Conservation (phyloP, 2,797 vertebrate species). For the Phataginus tetradactyla region DNA sequence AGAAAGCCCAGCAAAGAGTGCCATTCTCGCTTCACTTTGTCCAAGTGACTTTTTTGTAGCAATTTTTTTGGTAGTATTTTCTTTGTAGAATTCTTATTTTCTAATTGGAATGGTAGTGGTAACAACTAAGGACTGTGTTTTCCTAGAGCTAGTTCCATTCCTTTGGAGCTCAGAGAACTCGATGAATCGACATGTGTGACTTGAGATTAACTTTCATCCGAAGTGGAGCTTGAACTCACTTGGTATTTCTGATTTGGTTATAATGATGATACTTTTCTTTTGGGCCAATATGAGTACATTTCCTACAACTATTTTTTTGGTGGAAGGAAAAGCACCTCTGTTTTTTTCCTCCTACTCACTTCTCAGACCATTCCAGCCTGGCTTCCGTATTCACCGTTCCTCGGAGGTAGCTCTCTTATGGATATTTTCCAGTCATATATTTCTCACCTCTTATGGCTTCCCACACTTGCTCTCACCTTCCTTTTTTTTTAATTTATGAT, state of each 20-base stretch:
- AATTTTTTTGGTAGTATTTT: no score
- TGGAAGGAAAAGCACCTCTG: background rate
- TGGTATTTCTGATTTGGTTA: constrained; percentile 33
- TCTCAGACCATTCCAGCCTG: background rate
- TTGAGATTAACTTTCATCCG: background rate
- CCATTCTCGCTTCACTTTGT: no score
- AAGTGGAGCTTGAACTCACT: background rate
- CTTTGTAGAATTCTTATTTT: background rate
- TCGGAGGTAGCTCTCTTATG: background rate
- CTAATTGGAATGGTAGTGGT: background rate
- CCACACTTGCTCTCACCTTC: background rate
- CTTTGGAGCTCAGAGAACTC: background rate
- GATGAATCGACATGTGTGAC: background rate
- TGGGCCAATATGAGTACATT: background rate
- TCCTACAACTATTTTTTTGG: background rate
- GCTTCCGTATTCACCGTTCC: background rate
- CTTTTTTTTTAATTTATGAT: background rate
- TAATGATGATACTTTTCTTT: background rate
- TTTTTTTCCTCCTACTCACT: background rate
- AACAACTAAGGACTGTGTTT: background rate
- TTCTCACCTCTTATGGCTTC: background rate
- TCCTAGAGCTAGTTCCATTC: background rate
- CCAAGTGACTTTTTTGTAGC: no score
- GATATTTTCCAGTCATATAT: background rate
- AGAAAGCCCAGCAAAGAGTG: no score